These are phyloP conservation scores for Holacanthella duospinosa DNA, from an alignment of 2,888 invertebrate species.

Conservation along the genomic window DNA sequence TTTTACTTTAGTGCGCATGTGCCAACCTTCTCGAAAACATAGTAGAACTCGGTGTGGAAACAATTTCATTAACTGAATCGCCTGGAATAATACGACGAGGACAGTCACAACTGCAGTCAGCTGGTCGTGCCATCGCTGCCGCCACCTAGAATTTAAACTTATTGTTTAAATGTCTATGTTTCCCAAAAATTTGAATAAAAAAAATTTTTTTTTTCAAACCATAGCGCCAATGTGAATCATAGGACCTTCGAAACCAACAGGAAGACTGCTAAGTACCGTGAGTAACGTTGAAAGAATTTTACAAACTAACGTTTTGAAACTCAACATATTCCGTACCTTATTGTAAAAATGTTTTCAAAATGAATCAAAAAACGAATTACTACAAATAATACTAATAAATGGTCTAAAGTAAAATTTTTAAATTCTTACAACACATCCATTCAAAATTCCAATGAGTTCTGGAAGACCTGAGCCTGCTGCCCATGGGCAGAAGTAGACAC, in stretches of 20 bases:
- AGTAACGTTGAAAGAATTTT: conserved; percentile 42
- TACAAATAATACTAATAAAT: no score
- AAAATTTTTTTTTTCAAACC: conserved; percentile 14
- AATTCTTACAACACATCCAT: conserved; percentile 41
- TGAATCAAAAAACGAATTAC: no score
- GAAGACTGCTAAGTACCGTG: conserved; percentile 43
- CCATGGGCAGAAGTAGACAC: conserved; percentile 32
- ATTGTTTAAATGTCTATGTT: no score
- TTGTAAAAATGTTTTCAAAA: neutral
- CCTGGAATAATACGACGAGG: neutral
- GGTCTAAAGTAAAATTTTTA: conserved; percentile 4
- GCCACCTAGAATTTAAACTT: neutral
- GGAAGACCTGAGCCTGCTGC: conserved; percentile 42
- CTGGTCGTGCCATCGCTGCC: conserved; percentile 15
- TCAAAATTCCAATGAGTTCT: conserved; percentile 43
- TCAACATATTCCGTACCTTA: conserved; percentile 41
- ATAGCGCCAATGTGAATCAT: conserved; percentile 43
- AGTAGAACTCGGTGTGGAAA: neutral
- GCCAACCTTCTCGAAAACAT: no score
- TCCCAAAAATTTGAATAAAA: neutral
- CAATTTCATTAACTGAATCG: neutral
- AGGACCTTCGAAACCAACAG: conserved; percentile 44
- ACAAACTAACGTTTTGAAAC: conserved; percentile 41
- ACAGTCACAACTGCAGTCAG: conserved; percentile 9
- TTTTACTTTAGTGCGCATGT: no score